A percentile compares a stretch with the other conserved stretches of the same genome.
Evolutionary conservation across 2,888 invertebrate genomes (phyloP).

Genomic region (Athalia circularis): DNA sequence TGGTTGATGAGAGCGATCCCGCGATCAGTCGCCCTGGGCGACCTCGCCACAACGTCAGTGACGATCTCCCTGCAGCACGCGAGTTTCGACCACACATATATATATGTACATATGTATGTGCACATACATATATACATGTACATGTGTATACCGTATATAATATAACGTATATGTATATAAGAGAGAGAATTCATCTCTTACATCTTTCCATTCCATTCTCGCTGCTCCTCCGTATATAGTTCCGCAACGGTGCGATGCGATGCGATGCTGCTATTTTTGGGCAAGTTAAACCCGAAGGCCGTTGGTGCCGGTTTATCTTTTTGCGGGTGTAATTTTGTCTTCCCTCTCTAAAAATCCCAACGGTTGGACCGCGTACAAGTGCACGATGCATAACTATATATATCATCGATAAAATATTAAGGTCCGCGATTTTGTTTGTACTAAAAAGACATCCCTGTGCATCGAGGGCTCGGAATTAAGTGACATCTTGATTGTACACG

Average conservation of each 20-base stretch:
- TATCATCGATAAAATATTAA: neutral
- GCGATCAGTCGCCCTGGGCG: too few species aligned
- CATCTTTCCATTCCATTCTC: neutral
- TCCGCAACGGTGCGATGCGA: neutral
- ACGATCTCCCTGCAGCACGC: too few species aligned
- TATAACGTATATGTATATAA: too few species aligned
- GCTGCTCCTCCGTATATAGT: neutral
- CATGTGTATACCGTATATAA: too few species aligned
- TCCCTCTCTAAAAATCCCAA: neutral
- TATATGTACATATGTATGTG: neutral
- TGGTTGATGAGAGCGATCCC: too few species aligned
- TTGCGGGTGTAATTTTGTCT: conserved; percentile 33
- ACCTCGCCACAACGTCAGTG: too few species aligned
- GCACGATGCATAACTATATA: neutral
- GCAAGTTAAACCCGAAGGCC: conserved; percentile 61
- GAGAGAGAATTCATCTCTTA: neutral
- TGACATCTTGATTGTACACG: too few species aligned
- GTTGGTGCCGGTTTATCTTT: conserved; percentile 40
- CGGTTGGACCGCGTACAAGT: neutral
- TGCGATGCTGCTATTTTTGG: conserved; percentile 57
- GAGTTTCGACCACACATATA: neutral
- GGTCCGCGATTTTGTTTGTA: neutral
- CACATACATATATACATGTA: neutral
- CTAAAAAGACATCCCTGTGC: too few species aligned
- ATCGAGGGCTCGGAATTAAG: too few species aligned